Evolutionary conservation across 2,888 invertebrate species (phyloP).

Genomic region (Aplocera efformata): DNA sequence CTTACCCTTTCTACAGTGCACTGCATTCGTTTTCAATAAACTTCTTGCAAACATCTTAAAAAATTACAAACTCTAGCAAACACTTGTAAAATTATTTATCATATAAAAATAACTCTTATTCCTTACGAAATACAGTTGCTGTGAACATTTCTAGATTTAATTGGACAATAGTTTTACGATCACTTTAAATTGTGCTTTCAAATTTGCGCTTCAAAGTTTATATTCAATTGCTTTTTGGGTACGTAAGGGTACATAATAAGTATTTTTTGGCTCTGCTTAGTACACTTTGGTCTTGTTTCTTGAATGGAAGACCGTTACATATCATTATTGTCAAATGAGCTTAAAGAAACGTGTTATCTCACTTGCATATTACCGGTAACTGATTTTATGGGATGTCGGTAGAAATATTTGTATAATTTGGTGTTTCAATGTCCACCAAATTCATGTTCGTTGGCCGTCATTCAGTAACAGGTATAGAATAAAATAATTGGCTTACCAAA

Average conservation of each 20-base stretch:
- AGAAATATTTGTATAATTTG: not conserved
- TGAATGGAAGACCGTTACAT: slow-evolving; percentile 67
- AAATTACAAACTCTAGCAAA: slow-evolving; percentile 30
- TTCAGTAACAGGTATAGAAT: too few relatives aligned
- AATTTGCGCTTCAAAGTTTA: too few relatives aligned
- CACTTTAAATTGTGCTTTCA: too few relatives aligned
- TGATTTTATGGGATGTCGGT: slow-evolving; percentile 7
- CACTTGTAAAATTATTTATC: slow-evolving; percentile 6
- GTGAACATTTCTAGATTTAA: not conserved
- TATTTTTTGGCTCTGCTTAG: slow-evolving; percentile 39
- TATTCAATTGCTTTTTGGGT: not conserved
- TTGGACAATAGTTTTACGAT: too few relatives aligned
- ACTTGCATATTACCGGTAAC: slow-evolving; percentile 15
- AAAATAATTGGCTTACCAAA: too few relatives aligned
- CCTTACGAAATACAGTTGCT: not conserved
- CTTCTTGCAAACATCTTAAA: slow-evolving; percentile 54
- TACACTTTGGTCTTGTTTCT: slow-evolving; percentile 42
- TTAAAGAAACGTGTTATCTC: slow-evolving; percentile 28
- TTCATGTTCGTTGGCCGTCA: too few relatives aligned
- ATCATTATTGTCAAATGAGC: slow-evolving; percentile 34
- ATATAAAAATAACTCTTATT: slow-evolving; percentile 13
- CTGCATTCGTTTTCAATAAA: slow-evolving; percentile 74
- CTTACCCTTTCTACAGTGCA: slow-evolving; percentile 59
- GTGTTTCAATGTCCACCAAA: not conserved
- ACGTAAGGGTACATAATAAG: slow-evolving; percentile 46